A percentile compares a stretch with the other conserved stretches of the same genome.
Conservation (phyloP, 1,140 invertebrate genomes). For the Diplogasteroides magnus region DNA sequence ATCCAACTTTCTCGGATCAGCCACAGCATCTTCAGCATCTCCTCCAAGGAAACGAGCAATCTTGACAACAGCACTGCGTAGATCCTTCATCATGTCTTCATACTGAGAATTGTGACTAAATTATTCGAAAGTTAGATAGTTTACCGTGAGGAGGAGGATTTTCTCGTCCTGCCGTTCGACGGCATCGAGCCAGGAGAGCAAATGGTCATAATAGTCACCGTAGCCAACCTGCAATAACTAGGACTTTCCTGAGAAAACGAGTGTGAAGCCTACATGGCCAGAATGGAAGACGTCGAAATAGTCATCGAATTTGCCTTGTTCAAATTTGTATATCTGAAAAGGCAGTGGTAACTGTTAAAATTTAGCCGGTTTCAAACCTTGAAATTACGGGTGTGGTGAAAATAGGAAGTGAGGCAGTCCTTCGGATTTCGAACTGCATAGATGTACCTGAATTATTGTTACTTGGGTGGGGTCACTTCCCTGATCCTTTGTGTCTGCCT, state of each 20-base stretch:
- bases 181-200: constrained; percentile 47
- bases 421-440: constrained; percentile 46
- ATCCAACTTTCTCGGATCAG: constrained; percentile 26
- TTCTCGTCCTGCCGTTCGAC: constrained; percentile 44
- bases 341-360: no score
- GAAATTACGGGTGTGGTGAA: constrained; percentile 52
- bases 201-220: constrained; percentile 57
- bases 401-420: constrained; percentile 48
- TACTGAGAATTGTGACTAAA: constrained; percentile 24
- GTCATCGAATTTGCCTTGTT: constrained; percentile 29
- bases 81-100: constrained; percentile 50
- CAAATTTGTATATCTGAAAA: no score
- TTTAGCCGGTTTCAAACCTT: constrained; percentile 48
- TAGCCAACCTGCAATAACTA: neutral
- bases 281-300: constrained; percentile 55
- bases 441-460: no score
- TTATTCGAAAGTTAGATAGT: neutral
- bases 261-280: constrained; percentile 54
- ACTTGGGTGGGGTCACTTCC: no score
- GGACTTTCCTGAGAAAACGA: neutral
- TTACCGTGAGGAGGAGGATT: constrained; percentile 48
- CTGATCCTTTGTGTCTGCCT: no score
- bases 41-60: constrained; percentile 53
- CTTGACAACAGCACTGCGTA: constrained; percentile 14
- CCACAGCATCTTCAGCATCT: constrained; percentile 37